A percentile compares a stretch with the other conserved stretches of the same genome.
These are phyloP conservation scores for Acleris emargana DNA, from an alignment of 2,888 invertebrate genomes.

Conservation along the genomic window DNA sequence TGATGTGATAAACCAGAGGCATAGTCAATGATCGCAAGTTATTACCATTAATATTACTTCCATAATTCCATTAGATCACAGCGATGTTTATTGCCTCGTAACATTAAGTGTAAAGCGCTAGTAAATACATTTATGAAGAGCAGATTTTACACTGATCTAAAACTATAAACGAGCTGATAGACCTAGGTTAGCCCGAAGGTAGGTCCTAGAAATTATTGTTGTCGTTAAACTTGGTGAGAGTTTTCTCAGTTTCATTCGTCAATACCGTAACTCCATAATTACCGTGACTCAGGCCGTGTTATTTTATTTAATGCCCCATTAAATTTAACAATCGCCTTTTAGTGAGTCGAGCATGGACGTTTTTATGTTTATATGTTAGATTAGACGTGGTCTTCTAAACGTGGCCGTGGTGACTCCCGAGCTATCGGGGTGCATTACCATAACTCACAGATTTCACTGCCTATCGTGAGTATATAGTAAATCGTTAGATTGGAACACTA, in stretches of 20 bases:
- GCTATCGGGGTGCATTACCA: constrained; percentile 60
- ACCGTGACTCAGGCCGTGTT: constrained; percentile 62
- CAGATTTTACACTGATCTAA: constrained; percentile 7
- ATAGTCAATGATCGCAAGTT: too few species aligned
- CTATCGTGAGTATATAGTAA: constrained; percentile 27
- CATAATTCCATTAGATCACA: too few species aligned
- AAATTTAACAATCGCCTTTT: constrained; percentile 80
- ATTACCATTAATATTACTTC: too few species aligned
- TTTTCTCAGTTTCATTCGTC: constrained; percentile 46
- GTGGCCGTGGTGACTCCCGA: constrained; percentile 31
- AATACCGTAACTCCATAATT: constrained; percentile 64
- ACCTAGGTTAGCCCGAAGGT: background rate
- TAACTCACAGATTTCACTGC: constrained; percentile 57
- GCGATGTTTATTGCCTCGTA: background rate
- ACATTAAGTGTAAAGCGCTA: background rate
- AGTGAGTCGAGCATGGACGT: constrained; percentile 72
- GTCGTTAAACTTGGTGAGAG: constrained; percentile 39
- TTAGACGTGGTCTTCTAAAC: constrained; percentile 53
- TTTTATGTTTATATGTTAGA: constrained; percentile 77
- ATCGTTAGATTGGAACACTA: constrained; percentile 26
- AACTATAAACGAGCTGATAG: background rate
- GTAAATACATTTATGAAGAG: background rate
- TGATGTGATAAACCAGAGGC: too few species aligned
- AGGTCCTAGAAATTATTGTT: constrained; percentile 38
- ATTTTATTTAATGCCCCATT: constrained; percentile 75